A percentile compares a stretch with the other conserved stretches of the same genome.
Conservation (phyloP, 2,797 vertebrate genomes). For the Oceanodroma leucorhoa region DNA sequence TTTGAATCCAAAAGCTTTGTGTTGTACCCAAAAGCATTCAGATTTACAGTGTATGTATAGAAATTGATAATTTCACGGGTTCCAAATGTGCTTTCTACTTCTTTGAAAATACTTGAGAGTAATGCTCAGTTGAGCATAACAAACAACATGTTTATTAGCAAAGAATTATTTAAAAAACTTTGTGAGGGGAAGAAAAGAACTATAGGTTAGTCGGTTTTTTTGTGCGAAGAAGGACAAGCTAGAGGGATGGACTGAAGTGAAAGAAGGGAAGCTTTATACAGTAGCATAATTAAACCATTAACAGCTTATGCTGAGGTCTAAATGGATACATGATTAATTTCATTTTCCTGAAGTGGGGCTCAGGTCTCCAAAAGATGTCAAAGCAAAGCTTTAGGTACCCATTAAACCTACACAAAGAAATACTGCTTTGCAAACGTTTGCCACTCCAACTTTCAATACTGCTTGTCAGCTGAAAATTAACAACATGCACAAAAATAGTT, state of each 20-base stretch:
- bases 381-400: background rate
- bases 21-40: background rate
- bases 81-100: background rate
- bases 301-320: background rate
- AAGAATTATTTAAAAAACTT: background rate
- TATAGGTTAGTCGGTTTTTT: background rate
- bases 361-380: background rate
- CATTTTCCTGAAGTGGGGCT: background rate
- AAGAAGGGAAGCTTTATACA: background rate
- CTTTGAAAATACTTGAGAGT: background rate
- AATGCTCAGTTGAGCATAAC: background rate
- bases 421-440: constrained; percentile 13
- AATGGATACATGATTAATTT: background rate
- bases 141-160: background rate
- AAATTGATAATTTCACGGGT: background rate
- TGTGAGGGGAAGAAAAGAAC: background rate
- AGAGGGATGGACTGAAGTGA: background rate
- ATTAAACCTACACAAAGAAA: background rate
- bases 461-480: constrained; percentile 50
- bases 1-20: background rate
- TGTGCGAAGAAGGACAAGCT: background rate
- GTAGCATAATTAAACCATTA: background rate
- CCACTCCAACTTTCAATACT: background rate
- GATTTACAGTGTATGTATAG: background rate
- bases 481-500: background rate